These are phyloP conservation scores for Thaleichthys pacificus DNA, from an alignment of 2,797 vertebrate species.

Conservation along the genomic window DNA sequence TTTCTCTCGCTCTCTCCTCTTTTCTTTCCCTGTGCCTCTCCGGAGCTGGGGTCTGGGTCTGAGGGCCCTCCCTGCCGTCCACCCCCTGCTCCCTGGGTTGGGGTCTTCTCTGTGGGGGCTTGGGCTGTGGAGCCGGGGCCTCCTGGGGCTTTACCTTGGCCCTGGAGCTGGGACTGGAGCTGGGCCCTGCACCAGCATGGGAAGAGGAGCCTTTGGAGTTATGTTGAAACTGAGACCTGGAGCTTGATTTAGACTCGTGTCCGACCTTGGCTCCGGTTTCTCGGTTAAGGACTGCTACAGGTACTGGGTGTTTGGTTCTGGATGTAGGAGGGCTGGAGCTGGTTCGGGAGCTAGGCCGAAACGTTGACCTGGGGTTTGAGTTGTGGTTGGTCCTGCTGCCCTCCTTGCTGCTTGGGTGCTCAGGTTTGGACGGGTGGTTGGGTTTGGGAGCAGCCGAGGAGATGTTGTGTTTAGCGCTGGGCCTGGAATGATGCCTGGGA, in stretches of 20 bases:
- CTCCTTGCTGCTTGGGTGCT: conserved; percentile 43
- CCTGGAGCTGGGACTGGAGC: conserved; percentile 45
- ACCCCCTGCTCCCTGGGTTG: conserved; percentile 55
- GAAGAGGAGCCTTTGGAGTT: conserved; percentile 42
- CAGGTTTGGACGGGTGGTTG: conserved; percentile 51
- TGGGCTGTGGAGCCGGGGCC: conserved; percentile 34
- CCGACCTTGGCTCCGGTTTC: conserved; percentile 39
- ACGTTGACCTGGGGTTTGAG: conserved; percentile 40
- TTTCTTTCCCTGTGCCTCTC: conserved; percentile 45
- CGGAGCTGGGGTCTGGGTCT: conserved; percentile 66
- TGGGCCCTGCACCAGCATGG: conserved; percentile 42
- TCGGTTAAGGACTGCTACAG: conserved; percentile 18
- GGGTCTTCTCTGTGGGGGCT: conserved; percentile 52
- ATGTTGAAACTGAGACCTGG: conserved; percentile 36
- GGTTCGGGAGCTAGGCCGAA: conserved; percentile 43
- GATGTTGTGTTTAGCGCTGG: conserved; percentile 37
- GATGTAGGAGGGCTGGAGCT: conserved; percentile 38
- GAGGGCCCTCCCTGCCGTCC: conserved; percentile 61
- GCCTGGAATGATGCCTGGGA: conserved; percentile 46
- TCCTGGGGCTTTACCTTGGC: conserved; percentile 55
- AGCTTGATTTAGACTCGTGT: conserved; percentile 34
- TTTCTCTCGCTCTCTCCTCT: not conserved
- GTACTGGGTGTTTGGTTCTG: conserved; percentile 51
- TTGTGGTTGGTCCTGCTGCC: conserved; percentile 44
- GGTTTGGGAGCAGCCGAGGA: conserved; percentile 38